These are phyloP conservation scores for Chrysopilus asiliformis DNA, from an alignment of 2,888 invertebrate genomes.

Conservation along the genomic window DNA sequence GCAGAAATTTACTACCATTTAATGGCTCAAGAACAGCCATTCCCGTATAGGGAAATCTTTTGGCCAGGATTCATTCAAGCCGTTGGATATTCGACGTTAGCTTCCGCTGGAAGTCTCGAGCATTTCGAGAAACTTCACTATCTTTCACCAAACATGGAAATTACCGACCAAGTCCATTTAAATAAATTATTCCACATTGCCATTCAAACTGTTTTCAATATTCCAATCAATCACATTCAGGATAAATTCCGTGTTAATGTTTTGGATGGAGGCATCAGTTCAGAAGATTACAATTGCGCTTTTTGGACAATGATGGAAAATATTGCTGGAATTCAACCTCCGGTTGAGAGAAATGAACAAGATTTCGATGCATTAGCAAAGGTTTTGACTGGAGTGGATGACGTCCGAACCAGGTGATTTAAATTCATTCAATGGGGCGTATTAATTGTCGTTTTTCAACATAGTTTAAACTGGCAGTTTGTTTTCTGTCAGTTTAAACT, in stretches of 20 bases:
- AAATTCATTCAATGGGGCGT: neutral
- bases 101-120: constrained; percentile 29
- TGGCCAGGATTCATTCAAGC: neutral
- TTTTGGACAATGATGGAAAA: constrained; percentile 49
- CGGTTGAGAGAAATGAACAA: constrained; percentile 44
- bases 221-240: constrained; percentile 30
- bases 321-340: constrained; percentile 52
- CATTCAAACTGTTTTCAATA: constrained; percentile 29
- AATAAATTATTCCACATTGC: constrained; percentile 32
- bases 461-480: too few relatives aligned
- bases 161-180: constrained; percentile 11
- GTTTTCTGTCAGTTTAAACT: too few relatives aligned
- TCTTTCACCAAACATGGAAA: neutral
- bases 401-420: neutral
- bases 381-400: constrained; percentile 50
- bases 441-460: too few relatives aligned
- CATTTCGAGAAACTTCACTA: constrained; percentile 18
- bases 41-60: neutral
- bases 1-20: neutral
- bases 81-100: constrained; percentile 8
- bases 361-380: constrained; percentile 63
- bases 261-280: constrained; percentile 39
- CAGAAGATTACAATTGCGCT: constrained; percentile 48
- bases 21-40: neutral
- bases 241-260: constrained; percentile 32